These are phyloP conservation scores for Phaethon lepturus DNA, from an alignment of 2,113 vertebrate species.

Conservation along the genomic window DNA sequence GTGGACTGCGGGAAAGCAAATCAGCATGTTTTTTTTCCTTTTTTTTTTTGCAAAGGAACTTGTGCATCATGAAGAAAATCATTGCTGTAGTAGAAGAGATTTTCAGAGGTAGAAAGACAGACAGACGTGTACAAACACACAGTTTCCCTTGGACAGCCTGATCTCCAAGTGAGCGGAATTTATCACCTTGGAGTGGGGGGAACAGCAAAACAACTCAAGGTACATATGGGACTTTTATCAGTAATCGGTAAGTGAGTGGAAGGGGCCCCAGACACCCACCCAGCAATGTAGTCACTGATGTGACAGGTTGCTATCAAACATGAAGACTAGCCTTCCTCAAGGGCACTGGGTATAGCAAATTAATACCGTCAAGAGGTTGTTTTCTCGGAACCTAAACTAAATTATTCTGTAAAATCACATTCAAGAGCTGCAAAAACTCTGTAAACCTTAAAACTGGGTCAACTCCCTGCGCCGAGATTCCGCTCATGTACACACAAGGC, in stretches of 20 bases:
- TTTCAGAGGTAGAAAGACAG: background rate
- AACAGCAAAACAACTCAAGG: background rate
- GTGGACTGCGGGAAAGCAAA: background rate
- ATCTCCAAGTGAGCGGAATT: background rate
- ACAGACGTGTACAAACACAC: background rate
- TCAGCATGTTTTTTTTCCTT: background rate
- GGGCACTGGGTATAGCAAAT: background rate
- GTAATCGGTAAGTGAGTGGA: background rate
- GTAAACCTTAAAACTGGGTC: background rate
- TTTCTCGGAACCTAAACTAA: background rate
- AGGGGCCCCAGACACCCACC: background rate
- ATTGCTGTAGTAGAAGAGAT: background rate
- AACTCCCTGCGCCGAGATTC: background rate
- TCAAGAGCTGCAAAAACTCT: background rate
- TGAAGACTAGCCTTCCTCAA: background rate
- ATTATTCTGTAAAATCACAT: background rate
- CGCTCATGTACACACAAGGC: accelerated
- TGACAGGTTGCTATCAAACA: background rate
- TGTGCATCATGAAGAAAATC: background rate
- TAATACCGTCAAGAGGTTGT: background rate
- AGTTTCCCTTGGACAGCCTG: background rate
- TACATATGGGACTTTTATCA: background rate
- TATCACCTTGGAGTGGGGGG: background rate
- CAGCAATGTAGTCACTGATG: background rate
- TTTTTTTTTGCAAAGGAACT: background rate